A percentile compares a stretch with the other conserved stretches of the same genome.
Conservation (phyloP, 2,797 vertebrate genomes). For the Mus spretus region DNA sequence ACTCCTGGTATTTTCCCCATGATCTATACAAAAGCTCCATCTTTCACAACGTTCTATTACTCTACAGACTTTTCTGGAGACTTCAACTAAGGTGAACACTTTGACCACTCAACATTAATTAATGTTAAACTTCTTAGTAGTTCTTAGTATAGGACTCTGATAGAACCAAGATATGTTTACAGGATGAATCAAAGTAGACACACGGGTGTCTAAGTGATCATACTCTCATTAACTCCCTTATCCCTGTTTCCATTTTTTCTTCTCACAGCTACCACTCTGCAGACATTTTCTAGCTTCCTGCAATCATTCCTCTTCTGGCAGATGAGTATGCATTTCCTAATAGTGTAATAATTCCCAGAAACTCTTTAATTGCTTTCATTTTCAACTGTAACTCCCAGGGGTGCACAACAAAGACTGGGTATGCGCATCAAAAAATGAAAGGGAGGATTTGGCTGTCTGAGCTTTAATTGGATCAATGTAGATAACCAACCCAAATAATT, state of each 20-base stretch:
- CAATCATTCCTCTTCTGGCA: constrained; percentile 29
- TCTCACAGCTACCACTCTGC: background rate
- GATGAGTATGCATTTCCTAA: constrained; percentile 30
- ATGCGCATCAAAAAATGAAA: constrained; percentile 22
- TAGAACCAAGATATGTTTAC: background rate
- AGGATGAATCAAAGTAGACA: background rate
- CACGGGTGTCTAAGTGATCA: background rate
- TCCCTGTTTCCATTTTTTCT: background rate
- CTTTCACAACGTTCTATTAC: background rate
- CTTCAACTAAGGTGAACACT: background rate
- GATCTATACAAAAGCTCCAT: no score
- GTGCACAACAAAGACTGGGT: constrained; percentile 33
- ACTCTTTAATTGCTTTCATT: constrained; percentile 71
- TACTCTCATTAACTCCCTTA: background rate
- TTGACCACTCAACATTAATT: background rate
- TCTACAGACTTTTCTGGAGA: background rate
- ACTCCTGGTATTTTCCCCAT: background rate
- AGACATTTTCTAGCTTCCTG: constrained; percentile 1
- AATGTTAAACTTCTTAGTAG: background rate
- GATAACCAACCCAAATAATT: constrained; percentile 61
- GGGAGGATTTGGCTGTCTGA: constrained; percentile 42
- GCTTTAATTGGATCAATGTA: constrained; percentile 58
- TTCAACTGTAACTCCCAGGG: constrained; percentile 45
- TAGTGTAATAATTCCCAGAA: constrained; percentile 68
- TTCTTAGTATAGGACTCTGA: background rate